These are phyloP conservation scores for Dysidea cf. avara DNA, from an alignment of 37 sponge, comb jelly and placozoan species.

Conservation along the genomic window DNA sequence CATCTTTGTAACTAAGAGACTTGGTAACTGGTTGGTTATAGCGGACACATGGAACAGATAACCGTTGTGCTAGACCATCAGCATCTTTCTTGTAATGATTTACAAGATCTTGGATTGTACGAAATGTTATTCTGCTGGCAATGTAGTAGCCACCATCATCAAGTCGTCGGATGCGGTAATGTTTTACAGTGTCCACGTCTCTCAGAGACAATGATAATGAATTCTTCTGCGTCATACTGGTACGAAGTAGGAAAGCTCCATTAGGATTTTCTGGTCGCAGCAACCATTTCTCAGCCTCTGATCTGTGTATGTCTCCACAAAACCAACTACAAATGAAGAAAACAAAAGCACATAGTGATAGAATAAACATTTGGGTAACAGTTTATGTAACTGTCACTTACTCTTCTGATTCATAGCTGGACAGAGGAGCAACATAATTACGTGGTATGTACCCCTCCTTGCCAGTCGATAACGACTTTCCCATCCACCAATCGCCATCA, in stretches of 20 bases:
- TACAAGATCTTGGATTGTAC: conserved; percentile 60
- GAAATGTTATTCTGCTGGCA: conserved; percentile 56
- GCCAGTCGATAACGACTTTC: conserved; percentile 46
- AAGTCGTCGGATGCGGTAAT: conserved; percentile 79
- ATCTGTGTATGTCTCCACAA: conserved; percentile 66
- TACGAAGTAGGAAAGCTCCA: conserved; percentile 80
- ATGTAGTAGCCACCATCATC: conserved; percentile 73
- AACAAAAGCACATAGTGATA: not conserved
- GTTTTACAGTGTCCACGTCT: conserved; percentile 83
- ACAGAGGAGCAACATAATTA: conserved; percentile 82
- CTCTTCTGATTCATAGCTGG: conserved; percentile 91
- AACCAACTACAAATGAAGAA: conserved; percentile 66
- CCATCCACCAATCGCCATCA: conserved; percentile 95
- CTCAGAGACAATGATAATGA: conserved; percentile 75
- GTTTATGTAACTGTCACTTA: conserved; percentile 44
- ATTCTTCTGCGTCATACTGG: conserved; percentile 75
- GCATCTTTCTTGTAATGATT: conserved; percentile 56
- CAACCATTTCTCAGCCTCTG: conserved; percentile 90
- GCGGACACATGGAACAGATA: conserved; percentile 68
- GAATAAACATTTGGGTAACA: not conserved
- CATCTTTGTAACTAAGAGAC: conserved; percentile 77
- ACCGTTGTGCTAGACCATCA: conserved; percentile 69
- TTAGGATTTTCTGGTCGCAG: conserved; percentile 42
- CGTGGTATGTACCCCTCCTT: conserved; percentile 89
- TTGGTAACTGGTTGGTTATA: conserved; percentile 46